Percentiles rank a stretch among this genome's conserved stretches.
These are phyloP conservation scores for Bos taurus DNA, from an alignment of 2,113 vertebrate species.

Conservation along the genomic window DNA sequence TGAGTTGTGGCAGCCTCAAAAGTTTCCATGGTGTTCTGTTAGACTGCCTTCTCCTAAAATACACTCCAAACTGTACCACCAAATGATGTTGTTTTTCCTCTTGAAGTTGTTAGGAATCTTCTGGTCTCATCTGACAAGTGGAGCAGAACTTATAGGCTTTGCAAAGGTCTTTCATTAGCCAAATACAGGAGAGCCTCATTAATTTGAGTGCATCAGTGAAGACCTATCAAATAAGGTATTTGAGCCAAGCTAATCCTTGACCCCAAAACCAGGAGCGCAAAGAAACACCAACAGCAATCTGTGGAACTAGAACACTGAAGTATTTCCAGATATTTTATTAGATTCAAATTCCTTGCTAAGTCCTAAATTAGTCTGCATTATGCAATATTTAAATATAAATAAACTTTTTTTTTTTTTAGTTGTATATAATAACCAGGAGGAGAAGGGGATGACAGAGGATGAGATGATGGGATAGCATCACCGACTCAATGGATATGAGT, in stretches of 20 bases:
- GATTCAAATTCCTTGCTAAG: background rate
- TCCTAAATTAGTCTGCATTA: background rate
- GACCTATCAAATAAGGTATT: background rate
- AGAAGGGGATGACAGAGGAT: background rate
- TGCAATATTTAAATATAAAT: background rate
- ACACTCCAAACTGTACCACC: background rate
- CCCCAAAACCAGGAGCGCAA: background rate
- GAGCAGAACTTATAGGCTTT: constrained; percentile 35
- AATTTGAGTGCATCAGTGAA: background rate
- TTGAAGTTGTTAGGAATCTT: background rate
- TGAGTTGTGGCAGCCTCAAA: background rate
- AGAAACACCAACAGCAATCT: background rate
- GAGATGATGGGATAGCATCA: background rate
- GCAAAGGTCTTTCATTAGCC: constrained; percentile 25
- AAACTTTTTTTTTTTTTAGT: background rate
- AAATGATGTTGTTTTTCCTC: background rate
- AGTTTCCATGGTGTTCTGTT: background rate
- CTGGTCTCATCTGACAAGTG: constrained; percentile 50
- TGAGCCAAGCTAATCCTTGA: background rate
- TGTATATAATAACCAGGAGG: background rate
- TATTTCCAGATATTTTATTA: background rate
- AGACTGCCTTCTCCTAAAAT: background rate
- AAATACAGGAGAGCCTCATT: background rate
- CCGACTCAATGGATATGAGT: background rate
- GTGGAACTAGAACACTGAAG: background rate